A percentile compares a stretch with the other conserved stretches of the same genome.
Conservation (phyloP, 2,113 vertebrate genomes). For the Perca flavescens region DNA sequence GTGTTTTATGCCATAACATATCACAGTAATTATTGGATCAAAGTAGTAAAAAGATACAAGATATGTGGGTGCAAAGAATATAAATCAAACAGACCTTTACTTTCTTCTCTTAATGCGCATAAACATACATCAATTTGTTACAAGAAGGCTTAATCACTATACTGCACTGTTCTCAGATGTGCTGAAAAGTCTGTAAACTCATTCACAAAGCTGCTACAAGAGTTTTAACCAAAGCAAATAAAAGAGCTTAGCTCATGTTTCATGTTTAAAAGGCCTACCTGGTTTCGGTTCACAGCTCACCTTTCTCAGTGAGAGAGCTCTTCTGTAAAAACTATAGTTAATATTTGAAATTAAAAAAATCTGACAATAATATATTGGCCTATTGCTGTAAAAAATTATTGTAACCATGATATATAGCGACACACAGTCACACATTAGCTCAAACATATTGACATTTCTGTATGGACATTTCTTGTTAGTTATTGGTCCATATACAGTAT, state of each 20-base stretch:
- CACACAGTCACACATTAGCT: background rate
- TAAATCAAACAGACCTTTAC: background rate
- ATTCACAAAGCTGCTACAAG: background rate
- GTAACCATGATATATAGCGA: background rate
- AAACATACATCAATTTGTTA: background rate
- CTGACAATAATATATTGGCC: background rate
- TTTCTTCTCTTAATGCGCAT: background rate
- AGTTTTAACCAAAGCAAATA: background rate
- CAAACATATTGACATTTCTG: background rate
- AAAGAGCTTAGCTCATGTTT: background rate
- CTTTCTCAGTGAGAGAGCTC: background rate
- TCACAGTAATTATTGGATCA: background rate
- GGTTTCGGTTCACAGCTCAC: background rate
- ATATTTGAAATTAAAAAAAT: background rate
- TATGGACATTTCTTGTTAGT: background rate
- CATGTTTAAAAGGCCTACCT: background rate
- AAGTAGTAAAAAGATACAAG: background rate
- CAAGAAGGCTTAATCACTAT: background rate
- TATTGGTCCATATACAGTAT: background rate
- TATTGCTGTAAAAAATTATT: background rate
- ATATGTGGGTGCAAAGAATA: background rate
- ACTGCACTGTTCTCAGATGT: no score
- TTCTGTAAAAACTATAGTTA: background rate
- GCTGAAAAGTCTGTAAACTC: background rate
- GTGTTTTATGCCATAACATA: background rate